Base-by-base conservation (phyloP, 1,140 invertebrate genomes). In the Yoshiicerus persimilis region DNA sequence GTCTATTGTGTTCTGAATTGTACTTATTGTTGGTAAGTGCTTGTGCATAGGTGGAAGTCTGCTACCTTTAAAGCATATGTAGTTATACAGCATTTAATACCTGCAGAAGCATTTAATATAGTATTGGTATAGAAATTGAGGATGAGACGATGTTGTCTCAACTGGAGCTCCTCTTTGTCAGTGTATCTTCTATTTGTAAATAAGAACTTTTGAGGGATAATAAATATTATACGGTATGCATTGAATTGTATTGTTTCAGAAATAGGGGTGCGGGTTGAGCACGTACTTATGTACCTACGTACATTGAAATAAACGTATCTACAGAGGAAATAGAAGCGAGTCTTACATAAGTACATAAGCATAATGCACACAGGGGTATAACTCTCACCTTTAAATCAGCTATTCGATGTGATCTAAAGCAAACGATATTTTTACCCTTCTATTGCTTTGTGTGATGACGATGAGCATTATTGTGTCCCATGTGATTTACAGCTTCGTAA, bases 401-500 rank as follows among this genome's bases (percentile, higher is more conserved):
- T 83, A 47, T 47, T 62, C 23, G 56, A 84, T 56, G 16, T 83
- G 30, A 38, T 36, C 8, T 23, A 38, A 36, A 32, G 70, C 32
- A 20, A 34, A 84, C n/a, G 83, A 84, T 84, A 84, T 84, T 84
- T 47, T 64, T 64, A 86, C 84, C 84, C 84, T 86, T 66, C 9
- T 80, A 66, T 66, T 66, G 62, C 62, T 23, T 84, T 86, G 30
- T n/a, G n/a, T 34, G 84, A 64, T 86, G 84, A 86, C 27, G 39
- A 62, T 86, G 84, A 86, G 62, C 47, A 86, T 86, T 86, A 86
- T 86, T 86, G 62, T 86, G 84, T 86, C 84, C 41, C 84, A 16
- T 86, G 84, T 66, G 84, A 86, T 86, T 86, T 86, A 86, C 84
- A 34, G 32, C 84, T 86, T 62, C 30, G 84, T 86, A 86, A 86